Conservation (phyloP, 2,888 invertebrate genomes). For the Yponomeuta cagnagella region DNA sequence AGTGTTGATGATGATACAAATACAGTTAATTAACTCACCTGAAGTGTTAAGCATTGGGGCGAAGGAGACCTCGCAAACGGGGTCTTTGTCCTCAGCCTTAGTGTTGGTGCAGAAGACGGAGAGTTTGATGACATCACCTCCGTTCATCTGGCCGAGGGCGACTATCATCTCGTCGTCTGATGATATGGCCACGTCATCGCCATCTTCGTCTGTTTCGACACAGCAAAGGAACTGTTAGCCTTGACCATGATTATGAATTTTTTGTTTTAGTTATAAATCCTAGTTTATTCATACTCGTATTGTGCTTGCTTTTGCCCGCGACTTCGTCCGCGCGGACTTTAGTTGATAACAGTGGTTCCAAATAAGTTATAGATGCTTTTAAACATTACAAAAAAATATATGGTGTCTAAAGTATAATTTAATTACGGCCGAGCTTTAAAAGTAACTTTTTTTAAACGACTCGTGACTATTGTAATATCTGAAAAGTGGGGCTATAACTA, state of each 20-base stretch:
- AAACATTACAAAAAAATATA: no score
- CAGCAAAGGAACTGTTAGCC: neutral
- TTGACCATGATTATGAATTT: neutral
- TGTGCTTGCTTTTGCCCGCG: no score
- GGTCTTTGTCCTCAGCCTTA: constrained; percentile 29
- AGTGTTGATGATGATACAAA: no score
- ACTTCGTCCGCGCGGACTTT: no score
- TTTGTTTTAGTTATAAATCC: neutral
- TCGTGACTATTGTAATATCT: no score
- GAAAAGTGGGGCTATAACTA: no score
- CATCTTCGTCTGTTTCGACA: constrained; percentile 72
- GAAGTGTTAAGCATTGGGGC: constrained; percentile 25
- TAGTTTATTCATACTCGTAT: no score
- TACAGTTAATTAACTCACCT: constrained; percentile 28
- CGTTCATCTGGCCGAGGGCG: constrained; percentile 69
- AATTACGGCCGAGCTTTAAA: no score
- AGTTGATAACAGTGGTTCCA: no score
- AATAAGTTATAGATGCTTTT: no score
- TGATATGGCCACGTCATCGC: constrained; percentile 78
- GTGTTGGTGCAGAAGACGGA: constrained; percentile 36
- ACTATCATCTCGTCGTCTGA: constrained; percentile 80
- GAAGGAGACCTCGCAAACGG: constrained; percentile 32
- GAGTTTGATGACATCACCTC: constrained; percentile 50
- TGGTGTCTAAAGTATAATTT: no score
- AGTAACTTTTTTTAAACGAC: no score